Evolutionary conservation across 2,888 invertebrate genomes (phyloP).

Genomic region (Cephonodes hylas): DNA sequence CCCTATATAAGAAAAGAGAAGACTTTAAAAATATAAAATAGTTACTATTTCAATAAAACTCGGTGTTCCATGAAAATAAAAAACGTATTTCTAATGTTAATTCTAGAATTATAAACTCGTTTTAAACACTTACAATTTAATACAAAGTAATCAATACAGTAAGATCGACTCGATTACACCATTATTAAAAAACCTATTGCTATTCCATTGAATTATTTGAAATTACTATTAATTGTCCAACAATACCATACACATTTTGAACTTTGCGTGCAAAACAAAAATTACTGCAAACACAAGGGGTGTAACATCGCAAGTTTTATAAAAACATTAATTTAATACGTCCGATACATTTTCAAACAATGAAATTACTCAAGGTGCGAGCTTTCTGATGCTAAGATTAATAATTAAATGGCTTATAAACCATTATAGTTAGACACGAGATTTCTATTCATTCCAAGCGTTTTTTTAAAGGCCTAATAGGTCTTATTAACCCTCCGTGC

Average conservation of each 20-base stretch:
- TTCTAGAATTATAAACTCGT: too few species aligned
- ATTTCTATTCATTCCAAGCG: not conserved
- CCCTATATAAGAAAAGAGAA: not conserved
- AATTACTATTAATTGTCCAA: not conserved
- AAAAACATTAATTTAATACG: not conserved
- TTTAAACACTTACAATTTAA: too few species aligned
- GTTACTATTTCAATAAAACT: too few species aligned
- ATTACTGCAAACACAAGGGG: not conserved
- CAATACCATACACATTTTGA: not conserved
- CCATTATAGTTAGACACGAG: not conserved
- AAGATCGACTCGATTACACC: not conserved
- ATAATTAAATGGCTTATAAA: not conserved
- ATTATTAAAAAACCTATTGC: not conserved
- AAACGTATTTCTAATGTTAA: too few species aligned
- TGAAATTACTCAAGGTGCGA: conserved; percentile 4
- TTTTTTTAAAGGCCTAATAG: not conserved
- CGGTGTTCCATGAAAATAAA: too few species aligned
- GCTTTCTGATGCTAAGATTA: not conserved
- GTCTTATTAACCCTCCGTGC: too few species aligned
- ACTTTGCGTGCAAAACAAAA: conserved; percentile 1
- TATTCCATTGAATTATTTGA: not conserved
- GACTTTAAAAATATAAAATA: too few species aligned
- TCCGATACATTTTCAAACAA: not conserved
- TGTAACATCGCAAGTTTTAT: not conserved
- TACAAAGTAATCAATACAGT: not conserved